phyloP scores from a whole-genome alignment of 2,113 vertebrate genomes.

The Sisor rabdophorus region DNA sequence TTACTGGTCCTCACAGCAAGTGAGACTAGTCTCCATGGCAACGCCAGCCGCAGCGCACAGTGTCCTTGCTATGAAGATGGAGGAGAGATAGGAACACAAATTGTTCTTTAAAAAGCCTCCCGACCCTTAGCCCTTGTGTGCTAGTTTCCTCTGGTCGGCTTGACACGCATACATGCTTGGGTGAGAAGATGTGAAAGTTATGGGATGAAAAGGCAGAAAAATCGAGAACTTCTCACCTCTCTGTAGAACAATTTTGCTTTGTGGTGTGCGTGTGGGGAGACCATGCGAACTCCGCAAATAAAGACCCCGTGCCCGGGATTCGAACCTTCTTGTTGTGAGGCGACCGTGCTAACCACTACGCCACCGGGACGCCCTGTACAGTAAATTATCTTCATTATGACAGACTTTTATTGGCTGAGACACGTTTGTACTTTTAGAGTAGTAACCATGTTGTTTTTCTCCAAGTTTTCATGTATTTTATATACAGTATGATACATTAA shows the following conservation, averaged over 20 bases:
- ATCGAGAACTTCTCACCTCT: slow-evolving; percentile 25
- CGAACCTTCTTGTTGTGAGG: too few relatives aligned
- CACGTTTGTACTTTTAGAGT: neutral
- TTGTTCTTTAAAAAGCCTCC: slow-evolving; percentile 40
- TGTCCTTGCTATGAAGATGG: slow-evolving; percentile 53
- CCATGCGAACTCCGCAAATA: too few relatives aligned
- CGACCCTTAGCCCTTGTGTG: slow-evolving; percentile 8
- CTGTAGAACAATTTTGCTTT: slow-evolving; percentile 4
- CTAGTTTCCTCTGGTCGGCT: slow-evolving; percentile 40
- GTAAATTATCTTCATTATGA: neutral
- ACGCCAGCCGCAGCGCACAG: slow-evolving; percentile 36
- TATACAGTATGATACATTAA: neutral
- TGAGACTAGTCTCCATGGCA: slow-evolving; percentile 46
- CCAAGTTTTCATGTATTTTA: too few relatives aligned
- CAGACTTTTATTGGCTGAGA: slow-evolving; percentile 3
- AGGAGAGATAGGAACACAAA: slow-evolving; percentile 53
- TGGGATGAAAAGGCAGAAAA: neutral
- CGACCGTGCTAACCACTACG: too few relatives aligned
- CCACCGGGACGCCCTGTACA: too few relatives aligned
- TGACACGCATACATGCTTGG: slow-evolving; percentile 21
- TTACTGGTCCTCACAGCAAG: slow-evolving; percentile 42
- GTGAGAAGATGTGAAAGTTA: slow-evolving; percentile 10
- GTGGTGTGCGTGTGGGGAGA: neutral
- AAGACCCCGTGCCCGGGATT: too few relatives aligned
- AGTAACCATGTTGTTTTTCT: neutral